These are phyloP conservation scores for Trachymyrmex cornetzi DNA, from an alignment of 1,140 invertebrate species.

Conservation along the genomic window DNA sequence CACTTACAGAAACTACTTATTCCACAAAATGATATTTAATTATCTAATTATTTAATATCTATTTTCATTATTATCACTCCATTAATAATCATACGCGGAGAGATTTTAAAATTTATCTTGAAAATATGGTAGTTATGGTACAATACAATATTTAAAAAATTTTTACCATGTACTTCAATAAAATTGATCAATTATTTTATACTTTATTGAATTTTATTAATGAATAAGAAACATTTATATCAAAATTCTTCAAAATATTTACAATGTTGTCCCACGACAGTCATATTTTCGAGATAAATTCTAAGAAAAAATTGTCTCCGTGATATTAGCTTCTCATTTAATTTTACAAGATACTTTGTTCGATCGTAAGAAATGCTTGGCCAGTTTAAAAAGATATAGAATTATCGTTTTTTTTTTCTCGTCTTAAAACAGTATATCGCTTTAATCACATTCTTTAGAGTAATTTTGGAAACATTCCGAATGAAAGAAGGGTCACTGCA, in stretches of 20 bases:
- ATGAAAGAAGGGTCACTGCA: constrained; percentile 3
- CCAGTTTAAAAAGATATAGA: neutral
- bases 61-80: constrained; percentile 22
- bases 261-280: too few species aligned
- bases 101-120: too few species aligned
- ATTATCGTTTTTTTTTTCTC: neutral
- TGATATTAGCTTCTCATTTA: neutral
- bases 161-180: too few species aligned
- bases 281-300: too few species aligned
- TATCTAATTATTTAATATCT: constrained; percentile 18
- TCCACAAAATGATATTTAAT: constrained; percentile 34
- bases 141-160: too few species aligned
- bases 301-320: too few species aligned
- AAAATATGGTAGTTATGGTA: too few species aligned
- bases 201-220: too few species aligned
- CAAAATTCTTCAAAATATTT: too few species aligned
- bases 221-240: too few species aligned
- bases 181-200: too few species aligned
- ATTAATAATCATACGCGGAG: neutral
- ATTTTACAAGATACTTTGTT: neutral
- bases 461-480: constrained; percentile 7
- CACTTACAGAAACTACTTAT: neutral
- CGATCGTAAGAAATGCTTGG: too few species aligned
- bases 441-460: neutral
- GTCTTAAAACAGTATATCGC: neutral